phyloP scores from a whole-genome alignment of 2,888 invertebrate species.

The Perizoma affinitatum region DNA sequence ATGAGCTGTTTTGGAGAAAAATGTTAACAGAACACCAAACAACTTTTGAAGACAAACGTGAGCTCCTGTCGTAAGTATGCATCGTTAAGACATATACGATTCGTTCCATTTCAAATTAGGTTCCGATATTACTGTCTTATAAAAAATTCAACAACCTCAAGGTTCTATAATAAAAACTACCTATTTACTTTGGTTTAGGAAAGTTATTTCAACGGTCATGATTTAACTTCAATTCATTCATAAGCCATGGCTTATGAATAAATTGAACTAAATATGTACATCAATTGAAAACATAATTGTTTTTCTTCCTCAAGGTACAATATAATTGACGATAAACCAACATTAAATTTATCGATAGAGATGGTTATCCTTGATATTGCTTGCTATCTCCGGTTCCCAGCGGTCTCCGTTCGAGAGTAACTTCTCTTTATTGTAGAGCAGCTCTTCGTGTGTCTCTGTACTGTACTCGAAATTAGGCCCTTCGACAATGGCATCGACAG shows the following conservation, averaged over 20 bases:
- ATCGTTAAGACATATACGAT: background rate
- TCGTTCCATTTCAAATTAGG: constrained; percentile 9
- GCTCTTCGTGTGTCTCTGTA: constrained; percentile 98
- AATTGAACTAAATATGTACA: constrained; percentile 8
- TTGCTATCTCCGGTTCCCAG: constrained; percentile 99
- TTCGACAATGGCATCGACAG: constrained; percentile 98
- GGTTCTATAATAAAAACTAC: constrained; percentile 9
- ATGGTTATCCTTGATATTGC: constrained; percentile 88
- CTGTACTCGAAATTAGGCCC: constrained; percentile 99
- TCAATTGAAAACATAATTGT: constrained; percentile 18
- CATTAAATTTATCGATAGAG: constrained; percentile 59
- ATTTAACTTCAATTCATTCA: constrained; percentile 21
- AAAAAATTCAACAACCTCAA: constrained; percentile 18
- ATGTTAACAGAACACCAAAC: no score
- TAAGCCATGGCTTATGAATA: constrained; percentile 7
- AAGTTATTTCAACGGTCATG: constrained; percentile 27
- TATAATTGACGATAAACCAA: constrained; percentile 15
- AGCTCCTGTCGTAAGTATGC: no score
- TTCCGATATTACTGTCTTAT: constrained; percentile 4
- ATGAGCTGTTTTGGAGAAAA: no score
- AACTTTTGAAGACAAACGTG: no score
- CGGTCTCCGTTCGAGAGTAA: constrained; percentile 97
- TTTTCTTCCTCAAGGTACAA: constrained; percentile 9
- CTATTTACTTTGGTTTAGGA: constrained; percentile 10
- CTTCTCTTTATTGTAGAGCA: constrained; percentile 99